phyloP scores from a whole-genome alignment of 1,140 invertebrate genomes.

The Drosophila pallidifrons region DNA sequence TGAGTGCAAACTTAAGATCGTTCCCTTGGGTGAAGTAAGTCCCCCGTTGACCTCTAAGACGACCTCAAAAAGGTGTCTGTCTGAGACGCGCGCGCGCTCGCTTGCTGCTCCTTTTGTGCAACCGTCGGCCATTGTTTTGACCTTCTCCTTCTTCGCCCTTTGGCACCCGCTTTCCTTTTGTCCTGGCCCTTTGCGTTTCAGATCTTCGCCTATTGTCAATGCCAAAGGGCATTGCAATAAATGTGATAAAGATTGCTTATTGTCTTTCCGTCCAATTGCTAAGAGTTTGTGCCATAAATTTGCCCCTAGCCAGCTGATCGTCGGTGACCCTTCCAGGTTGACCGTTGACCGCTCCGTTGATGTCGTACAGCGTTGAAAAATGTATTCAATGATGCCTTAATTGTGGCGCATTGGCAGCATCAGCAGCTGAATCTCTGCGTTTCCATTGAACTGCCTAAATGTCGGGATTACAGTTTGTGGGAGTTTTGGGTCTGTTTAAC shows the following conservation, averaged over 20 bases:
- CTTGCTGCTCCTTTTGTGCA: conserved; percentile 67
- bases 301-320: conserved; percentile 51
- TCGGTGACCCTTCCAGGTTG: conserved; percentile 31
- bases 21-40: conserved; percentile 41
- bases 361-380: conserved; percentile 51
- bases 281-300: conserved; percentile 70
- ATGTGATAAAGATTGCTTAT: conserved; percentile 80
- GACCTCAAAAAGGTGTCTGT: conserved; percentile 64
- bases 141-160: conserved; percentile 42
- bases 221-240: conserved; percentile 75
- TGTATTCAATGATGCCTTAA: conserved; percentile 76
- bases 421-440: conserved; percentile 62
- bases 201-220: conserved; percentile 60
- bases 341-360: conserved; percentile 25
- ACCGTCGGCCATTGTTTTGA: conserved; percentile 57
- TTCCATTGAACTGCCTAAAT: conserved; percentile 55
- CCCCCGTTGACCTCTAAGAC: conserved; percentile 76
- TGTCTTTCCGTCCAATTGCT: conserved; percentile 65
- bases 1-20: conserved; percentile 12
- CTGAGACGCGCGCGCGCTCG: conserved; percentile 44
- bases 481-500: conserved; percentile 56
- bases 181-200: conserved; percentile 16
- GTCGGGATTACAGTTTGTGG: conserved; percentile 58
- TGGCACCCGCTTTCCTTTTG: conserved; percentile 70
- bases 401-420: conserved; percentile 51